Evolutionary conservation across 2,797 vertebrate species (phyloP), one percentile per base, ranked within the genome.

Genomic region (Apogon hyalosoma): DNA sequence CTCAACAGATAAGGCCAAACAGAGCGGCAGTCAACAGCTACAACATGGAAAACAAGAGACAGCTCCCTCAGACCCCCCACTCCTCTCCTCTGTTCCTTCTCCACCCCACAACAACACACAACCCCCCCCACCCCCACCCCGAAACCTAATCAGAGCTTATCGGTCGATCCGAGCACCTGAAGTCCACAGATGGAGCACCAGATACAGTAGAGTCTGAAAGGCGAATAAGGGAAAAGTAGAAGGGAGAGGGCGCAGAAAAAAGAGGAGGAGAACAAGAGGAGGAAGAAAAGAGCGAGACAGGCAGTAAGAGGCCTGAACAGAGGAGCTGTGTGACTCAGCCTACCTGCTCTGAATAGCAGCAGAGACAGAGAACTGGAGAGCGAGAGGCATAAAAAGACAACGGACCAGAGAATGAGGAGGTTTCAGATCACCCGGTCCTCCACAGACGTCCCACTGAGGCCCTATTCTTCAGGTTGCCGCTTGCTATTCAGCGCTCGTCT

Each of bases 1-100:
- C 75, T 58, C 61, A 50, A 71, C 77, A 90, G 90, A 90, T 90
- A 91, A 88, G 83, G 48, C 47, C 59, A 78, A 72, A 83, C 75
- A 84, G 51, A 78, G 63, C 54, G 18, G 63, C 71, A 79, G 76
- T 75, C 68, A 74, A 68, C 52, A 80, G 33, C 67, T 59, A 77
- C 74, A 76, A 79, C 73, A 69, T 1, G 2, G 53, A 86, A 65
- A 81, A 79, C 57, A 76, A 68, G 59, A 78, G 57, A 52, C 68
- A 51, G 58, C 53, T 75, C 72, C 68, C 49, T 47, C 64, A 68
- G 63, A 72, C 59, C 50, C 56, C 54, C 55, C 55, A 48, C 58
- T 66, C 55, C 24, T 55, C 64, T 60, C 51, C 31, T 63, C 48
- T 40, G 21, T 9, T 51, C 47, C 41, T 46, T 61, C 66, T 61